phyloP scores from a whole-genome alignment of 2,888 invertebrate species.

The Dione vanillae region DNA sequence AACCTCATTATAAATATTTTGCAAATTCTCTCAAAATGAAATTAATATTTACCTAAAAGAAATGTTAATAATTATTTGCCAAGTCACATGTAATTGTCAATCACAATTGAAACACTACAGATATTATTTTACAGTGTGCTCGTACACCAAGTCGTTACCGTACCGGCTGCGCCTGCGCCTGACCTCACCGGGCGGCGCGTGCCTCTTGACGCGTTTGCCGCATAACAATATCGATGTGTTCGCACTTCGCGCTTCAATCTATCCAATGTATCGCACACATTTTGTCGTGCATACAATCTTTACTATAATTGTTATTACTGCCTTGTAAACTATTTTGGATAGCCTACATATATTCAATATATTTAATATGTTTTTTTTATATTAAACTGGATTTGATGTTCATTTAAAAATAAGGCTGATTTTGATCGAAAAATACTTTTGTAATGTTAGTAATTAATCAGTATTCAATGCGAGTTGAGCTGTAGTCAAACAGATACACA shows the following conservation, averaged over 20 bases:
- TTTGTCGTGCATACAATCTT: slow-evolving; percentile 4
- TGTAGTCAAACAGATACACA: slow-evolving; percentile 21
- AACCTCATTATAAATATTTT: neutral
- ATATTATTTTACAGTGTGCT: slow-evolving; percentile 7
- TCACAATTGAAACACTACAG: slow-evolving; percentile 25
- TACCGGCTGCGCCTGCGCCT: slow-evolving; percentile 34
- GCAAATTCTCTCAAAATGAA: neutral
- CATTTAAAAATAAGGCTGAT: neutral
- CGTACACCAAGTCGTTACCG: slow-evolving; percentile 22
- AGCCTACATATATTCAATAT: neutral
- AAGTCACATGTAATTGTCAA: neutral
- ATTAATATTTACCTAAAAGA: neutral
- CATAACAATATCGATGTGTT: slow-evolving; percentile 62
- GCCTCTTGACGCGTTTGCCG: slow-evolving; percentile 63
- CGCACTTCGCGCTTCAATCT: slow-evolving; percentile 39
- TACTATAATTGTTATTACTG: slow-evolving; percentile 4
- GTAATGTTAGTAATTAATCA: slow-evolving; percentile 15
- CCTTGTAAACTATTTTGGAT: slow-evolving; percentile 4
- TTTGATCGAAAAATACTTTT: neutral
- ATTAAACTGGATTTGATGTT: neutral
- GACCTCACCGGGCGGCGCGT: slow-evolving; percentile 62
- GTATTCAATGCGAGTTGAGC: slow-evolving; percentile 15
- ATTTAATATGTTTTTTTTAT: neutral
- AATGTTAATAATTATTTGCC: neutral
- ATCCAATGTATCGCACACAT: neutral